phyloP scores from a whole-genome alignment of 2,113 vertebrate genomes.

The Dicaeum eximium region DNA sequence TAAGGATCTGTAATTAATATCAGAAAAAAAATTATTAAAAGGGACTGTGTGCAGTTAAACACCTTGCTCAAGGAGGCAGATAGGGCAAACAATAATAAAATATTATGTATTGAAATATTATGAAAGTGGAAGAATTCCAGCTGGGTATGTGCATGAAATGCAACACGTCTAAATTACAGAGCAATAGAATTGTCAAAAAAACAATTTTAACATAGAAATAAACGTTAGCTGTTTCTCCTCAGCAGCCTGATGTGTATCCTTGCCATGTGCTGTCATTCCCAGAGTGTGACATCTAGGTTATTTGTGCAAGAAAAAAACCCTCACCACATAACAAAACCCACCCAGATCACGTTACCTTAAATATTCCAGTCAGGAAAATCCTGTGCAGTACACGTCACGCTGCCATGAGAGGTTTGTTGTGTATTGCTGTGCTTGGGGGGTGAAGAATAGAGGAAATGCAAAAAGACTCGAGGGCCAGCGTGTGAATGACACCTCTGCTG shows the following conservation, averaged over 20 bases:
- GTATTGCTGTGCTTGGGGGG: neutral
- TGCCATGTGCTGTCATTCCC: neutral
- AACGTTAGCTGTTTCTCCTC: neutral
- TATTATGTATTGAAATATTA: neutral
- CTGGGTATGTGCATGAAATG: neutral
- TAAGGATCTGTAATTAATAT: neutral
- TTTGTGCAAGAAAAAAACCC: neutral
- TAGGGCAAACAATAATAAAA: neutral
- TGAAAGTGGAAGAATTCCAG: neutral
- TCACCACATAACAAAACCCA: neutral
- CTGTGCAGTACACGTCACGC: fast-evolving
- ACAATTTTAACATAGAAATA: neutral
- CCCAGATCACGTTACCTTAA: neutral
- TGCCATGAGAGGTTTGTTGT: neutral
- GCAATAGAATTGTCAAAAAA: neutral
- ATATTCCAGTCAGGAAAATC: neutral
- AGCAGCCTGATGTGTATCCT: neutral
- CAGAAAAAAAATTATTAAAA: neutral
- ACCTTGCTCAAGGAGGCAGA: neutral
- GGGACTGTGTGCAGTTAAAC: fast-evolving
- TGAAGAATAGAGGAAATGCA: neutral
- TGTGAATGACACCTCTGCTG: neutral
- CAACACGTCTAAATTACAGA: neutral
- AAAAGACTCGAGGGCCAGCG: neutral
- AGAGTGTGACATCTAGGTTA: neutral